Evolutionary conservation across 2,113 vertebrate genomes (phyloP), one percentile per base, ranked within the genome.

Genomic region (Hypocryptadius cinnamomeus): DNA sequence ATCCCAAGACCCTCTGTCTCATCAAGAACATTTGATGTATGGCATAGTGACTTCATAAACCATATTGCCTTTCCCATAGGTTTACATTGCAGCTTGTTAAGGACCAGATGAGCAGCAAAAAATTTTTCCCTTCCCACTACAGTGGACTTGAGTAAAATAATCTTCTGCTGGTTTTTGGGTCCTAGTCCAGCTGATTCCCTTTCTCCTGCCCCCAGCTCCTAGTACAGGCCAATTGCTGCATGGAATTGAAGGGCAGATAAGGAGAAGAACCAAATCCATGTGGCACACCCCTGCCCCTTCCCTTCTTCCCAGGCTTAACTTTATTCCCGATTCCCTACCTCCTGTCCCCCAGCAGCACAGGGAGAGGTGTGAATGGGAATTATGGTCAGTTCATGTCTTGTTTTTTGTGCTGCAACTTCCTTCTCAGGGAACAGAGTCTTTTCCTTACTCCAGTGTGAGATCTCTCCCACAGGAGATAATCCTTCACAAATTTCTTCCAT

Each of bases 381-480:
- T 51, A 11, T 0, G 0, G 33, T 45, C 19, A 17, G 27, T 21
- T 66, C 19, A 12, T 51, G 4, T 16, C 12, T 15, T 16, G 15
- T 15, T 24, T 22, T 42, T 66, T 16, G 10, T 73, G 31, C 37
- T 57, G 8, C 19, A n/a, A 6, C 33, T 59, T 73, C 10, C 7
- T 73, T 33, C 37, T 66, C 9, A 21, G 33, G 28, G 6, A 28
- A 12, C 7, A 25, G 18, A 79, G 8, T n/a, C 33, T 50, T 72
- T 33, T 19, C 11, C 44, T 13, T 45, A 3, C 13, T 59, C 44
- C 50, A 33, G 17, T 50, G 37, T 20, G 33, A 22, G 10, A 7
- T 59, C 6, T 8, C 12, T 66, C 23, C 19, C 28, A 6, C 1
- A 1, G 22, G 10, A 66, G 33, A 45, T 22, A 33, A 6, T 33